These are phyloP conservation scores for Lochmaea capreae DNA, from an alignment of 2,888 invertebrate genomes.

Conservation along the genomic window DNA sequence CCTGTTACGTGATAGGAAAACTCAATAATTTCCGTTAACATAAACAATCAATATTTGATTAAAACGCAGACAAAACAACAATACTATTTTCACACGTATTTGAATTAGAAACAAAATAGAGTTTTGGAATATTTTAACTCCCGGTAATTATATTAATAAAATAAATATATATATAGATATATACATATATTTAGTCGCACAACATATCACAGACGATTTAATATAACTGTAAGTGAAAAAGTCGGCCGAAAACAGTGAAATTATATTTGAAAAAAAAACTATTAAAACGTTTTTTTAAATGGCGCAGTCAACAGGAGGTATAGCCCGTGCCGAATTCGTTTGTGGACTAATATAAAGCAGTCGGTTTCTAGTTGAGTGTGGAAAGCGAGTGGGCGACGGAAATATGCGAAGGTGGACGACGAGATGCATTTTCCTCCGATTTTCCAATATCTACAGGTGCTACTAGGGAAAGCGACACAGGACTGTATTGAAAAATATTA, in stretches of 20 bases:
- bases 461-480: constrained; percentile 39
- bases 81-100: not conserved
- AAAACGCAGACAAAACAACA: not conserved
- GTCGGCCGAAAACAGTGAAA: not conserved
- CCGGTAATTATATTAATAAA: too few relatives aligned
- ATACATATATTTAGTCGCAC: too few relatives aligned
- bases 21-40: not conserved
- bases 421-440: constrained; percentile 47
- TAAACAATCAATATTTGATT: not conserved
- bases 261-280: constrained; percentile 2
- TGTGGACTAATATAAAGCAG: constrained; percentile 47
- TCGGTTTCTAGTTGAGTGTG: constrained; percentile 43
- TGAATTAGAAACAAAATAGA: too few relatives aligned
- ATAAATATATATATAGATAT: too few relatives aligned
- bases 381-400: constrained; percentile 42
- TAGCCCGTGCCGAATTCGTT: constrained; percentile 46
- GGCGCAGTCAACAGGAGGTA: constrained; percentile 18
- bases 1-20: not conserved
- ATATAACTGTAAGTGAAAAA: not conserved
- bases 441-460: constrained; percentile 55
- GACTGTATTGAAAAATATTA: not conserved
- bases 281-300: constrained; percentile 10
- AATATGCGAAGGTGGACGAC: constrained; percentile 43
- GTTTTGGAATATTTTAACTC: too few relatives aligned
- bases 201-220: constrained; percentile 18